Conservation (phyloP, 2,113 vertebrate species). For the Poeciliopsis prolifica region DNA sequence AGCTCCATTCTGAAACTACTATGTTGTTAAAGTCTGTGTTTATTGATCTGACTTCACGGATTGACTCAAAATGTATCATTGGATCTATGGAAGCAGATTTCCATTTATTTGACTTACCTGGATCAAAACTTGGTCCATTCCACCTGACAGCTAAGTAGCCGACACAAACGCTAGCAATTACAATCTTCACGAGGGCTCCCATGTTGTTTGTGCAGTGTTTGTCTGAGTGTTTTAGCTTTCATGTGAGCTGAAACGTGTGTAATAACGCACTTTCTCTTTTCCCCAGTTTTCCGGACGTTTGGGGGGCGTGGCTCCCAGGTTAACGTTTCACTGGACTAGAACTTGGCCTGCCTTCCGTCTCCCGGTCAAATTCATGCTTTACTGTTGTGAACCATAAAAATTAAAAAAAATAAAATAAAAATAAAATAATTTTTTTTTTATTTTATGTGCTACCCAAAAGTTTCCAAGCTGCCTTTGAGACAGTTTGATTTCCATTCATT, state of each 20-base stretch:
- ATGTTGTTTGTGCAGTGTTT: slow-evolving; percentile 37
- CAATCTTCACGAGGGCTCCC: slow-evolving; percentile 51
- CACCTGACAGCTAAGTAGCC: slow-evolving; percentile 66
- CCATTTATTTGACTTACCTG: slow-evolving; percentile 65
- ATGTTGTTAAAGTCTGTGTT: neutral
- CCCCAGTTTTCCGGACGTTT: neutral
- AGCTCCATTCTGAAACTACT: too few species aligned
- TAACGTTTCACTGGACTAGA: too few species aligned
- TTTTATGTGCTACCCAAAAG: too few species aligned
- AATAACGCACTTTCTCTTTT: neutral
- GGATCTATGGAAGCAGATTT: too few species aligned
- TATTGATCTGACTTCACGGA: neutral
- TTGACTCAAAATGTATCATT: neutral
- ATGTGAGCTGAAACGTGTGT: neutral
- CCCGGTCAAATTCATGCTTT: too few species aligned
- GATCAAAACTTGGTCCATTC: slow-evolving; percentile 63
- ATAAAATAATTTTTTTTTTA: too few species aligned
- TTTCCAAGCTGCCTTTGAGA: too few species aligned
- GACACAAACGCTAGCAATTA: slow-evolving; percentile 52
- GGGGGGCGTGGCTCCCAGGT: too few species aligned
- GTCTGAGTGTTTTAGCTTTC: neutral
- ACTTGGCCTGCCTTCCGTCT: too few species aligned
- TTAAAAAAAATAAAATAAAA: too few species aligned
- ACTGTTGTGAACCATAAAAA: too few species aligned
- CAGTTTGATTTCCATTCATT: too few species aligned